Percentiles rank a stretch among this genome's conserved stretches.
Evolutionary conservation across 2,797 vertebrate species (phyloP).

Genomic region (Discoglossus pictus): DNA sequence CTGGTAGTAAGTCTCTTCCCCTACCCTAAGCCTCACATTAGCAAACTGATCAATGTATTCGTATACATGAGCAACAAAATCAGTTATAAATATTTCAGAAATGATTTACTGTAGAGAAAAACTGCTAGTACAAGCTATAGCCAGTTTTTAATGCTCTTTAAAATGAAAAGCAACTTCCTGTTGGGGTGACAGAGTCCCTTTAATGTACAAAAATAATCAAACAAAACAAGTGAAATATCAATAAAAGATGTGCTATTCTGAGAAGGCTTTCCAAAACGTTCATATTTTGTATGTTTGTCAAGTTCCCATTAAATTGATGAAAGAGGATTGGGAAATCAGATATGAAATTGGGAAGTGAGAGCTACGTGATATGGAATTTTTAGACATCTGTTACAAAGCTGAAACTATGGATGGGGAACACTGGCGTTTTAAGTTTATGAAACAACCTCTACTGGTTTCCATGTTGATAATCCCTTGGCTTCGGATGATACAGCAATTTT

Average conservation of each 20-base stretch:
- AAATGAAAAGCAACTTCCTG: no score
- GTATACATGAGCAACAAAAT: no score
- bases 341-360: neutral
- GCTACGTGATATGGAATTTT: neutral
- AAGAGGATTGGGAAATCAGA: neutral
- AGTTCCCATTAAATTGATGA: slow-evolving; percentile 35
- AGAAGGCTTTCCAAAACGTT: slow-evolving; percentile 11
- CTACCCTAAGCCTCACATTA: no score
- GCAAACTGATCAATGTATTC: no score
- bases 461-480: slow-evolving; percentile 24
- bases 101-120: no score
- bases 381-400: slow-evolving; percentile 28
- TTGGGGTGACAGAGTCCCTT: no score
- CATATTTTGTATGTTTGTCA: neutral
- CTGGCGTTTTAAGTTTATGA: slow-evolving; percentile 8
- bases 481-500: slow-evolving; percentile 4
- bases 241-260: slow-evolving; percentile 7
- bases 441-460: neutral
- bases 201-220: no score
- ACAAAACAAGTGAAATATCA: slow-evolving; percentile 17
- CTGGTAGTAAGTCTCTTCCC: no score
- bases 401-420: neutral
- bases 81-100: no score
- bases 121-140: no score
- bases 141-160: no score